A percentile compares a stretch with the other conserved stretches of the same genome.
Conservation (phyloP, 2,888 invertebrate genomes). For the Malthinus flaveolus region DNA sequence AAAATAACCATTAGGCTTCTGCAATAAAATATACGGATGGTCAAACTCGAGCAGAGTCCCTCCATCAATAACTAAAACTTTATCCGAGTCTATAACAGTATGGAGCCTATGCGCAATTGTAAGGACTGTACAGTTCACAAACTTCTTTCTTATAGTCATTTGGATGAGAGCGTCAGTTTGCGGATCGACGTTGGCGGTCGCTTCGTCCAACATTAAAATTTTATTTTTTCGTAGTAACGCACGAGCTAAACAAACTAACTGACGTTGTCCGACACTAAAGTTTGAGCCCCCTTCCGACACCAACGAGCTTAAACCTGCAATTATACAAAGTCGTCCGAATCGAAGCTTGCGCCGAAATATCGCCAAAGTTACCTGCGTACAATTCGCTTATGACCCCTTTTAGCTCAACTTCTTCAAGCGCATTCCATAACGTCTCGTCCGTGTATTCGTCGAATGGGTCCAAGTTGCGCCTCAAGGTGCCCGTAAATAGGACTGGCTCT, state of each 20-base stretch:
- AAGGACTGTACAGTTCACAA: slow-evolving; percentile 75
- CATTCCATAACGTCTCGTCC: slow-evolving; percentile 80
- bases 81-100: slow-evolving; percentile 84
- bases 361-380: not conserved
- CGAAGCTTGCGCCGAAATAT: slow-evolving; percentile 6
- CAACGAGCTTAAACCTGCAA: slow-evolving; percentile 60
- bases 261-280: slow-evolving; percentile 58
- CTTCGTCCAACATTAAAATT: slow-evolving; percentile 62
- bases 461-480: slow-evolving; percentile 84
- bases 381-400: slow-evolving; percentile 64
- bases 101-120: slow-evolving; percentile 83
- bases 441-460: slow-evolving; percentile 85
- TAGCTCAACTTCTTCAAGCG: slow-evolving; percentile 80
- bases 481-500: slow-evolving; percentile 75
- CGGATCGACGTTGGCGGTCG: slow-evolving; percentile 81
- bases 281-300: slow-evolving; percentile 70
- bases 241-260: slow-evolving; percentile 68
- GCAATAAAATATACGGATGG: slow-evolving; percentile 67
- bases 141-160: slow-evolving; percentile 72
- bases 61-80: slow-evolving; percentile 79
- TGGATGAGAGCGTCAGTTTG: slow-evolving; percentile 78
- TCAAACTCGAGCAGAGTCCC: slow-evolving; percentile 77
- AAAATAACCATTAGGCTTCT: slow-evolving; percentile 60
- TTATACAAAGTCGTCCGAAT: no score
- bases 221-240: slow-evolving; percentile 56